A percentile compares a stretch with the other conserved stretches of the same genome.
Conservation (phyloP, 1,140 invertebrate genomes). For the Lepidurus couesii region DNA sequence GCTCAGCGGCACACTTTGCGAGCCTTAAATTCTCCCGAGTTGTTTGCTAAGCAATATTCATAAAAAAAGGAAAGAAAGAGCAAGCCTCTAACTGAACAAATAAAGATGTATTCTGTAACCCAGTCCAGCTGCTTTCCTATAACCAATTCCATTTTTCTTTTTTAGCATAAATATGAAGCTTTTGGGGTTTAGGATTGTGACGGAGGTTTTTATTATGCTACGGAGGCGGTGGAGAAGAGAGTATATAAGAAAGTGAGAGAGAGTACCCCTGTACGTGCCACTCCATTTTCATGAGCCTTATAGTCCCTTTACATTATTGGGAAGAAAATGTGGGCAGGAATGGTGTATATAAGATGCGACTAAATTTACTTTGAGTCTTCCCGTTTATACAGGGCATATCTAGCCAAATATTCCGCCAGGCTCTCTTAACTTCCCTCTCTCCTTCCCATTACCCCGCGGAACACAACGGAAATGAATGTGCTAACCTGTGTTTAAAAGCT, state of each 20-base stretch:
- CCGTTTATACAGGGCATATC: too few relatives aligned
- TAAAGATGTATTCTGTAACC: conserved; percentile 19
- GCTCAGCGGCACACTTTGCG: conserved; percentile 17
- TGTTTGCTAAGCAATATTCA: conserved; percentile 5
- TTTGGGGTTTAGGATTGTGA: background rate
- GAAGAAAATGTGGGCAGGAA: too few relatives aligned
- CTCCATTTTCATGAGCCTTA: background rate
- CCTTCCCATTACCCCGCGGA: background rate
- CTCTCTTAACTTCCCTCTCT: background rate
- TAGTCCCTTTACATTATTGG: too few relatives aligned
- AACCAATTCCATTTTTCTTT: background rate
- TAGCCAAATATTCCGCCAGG: background rate
- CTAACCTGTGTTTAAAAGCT: conserved; percentile 11
- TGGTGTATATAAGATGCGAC: too few relatives aligned
- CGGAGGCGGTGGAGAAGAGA: background rate
- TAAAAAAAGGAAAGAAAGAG: background rate
- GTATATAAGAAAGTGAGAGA: background rate
- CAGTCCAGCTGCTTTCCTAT: background rate
- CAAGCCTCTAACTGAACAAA: conserved; percentile 8
- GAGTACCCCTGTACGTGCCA: background rate
- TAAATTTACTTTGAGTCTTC: too few relatives aligned
- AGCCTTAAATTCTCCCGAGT: background rate
- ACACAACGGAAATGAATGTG: conserved; percentile 16
- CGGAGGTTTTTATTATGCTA: background rate
- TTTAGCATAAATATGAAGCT: background rate